phyloP scores from a whole-genome alignment of 2,888 invertebrate genomes.

The Napeogenes inachia region DNA sequence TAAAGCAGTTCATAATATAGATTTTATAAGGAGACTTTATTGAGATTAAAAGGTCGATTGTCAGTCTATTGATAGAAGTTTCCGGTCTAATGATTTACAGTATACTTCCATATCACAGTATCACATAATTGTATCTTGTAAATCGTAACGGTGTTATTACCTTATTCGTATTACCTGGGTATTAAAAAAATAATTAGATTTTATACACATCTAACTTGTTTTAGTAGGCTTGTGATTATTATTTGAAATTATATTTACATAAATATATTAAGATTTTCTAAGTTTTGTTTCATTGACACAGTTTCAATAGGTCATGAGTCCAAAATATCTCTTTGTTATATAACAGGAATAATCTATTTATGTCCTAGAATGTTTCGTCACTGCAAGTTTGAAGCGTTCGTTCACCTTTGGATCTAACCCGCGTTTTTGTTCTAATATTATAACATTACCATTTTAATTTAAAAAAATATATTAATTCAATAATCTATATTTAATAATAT shows the following conservation, averaged over 20 bases:
- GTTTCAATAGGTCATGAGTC: slow-evolving; percentile 3
- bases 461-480: neutral
- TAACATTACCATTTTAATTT: neutral
- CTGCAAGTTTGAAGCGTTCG: slow-evolving; percentile 48
- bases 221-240: neutral
- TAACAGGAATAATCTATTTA: slow-evolving; percentile 25
- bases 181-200: too few relatives aligned
- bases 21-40: neutral
- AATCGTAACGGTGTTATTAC: too few relatives aligned
- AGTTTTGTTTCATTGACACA: slow-evolving; percentile 1
- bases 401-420: slow-evolving; percentile 48
- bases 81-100: slow-evolving; percentile 9
- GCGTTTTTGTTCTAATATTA: slow-evolving; percentile 15
- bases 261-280: neutral
- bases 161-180: too few relatives aligned
- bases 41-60: neutral
- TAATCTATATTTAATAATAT: neutral
- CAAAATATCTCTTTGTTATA: slow-evolving; percentile 4
- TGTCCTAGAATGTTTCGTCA: slow-evolving; percentile 24
- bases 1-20: too few relatives aligned
- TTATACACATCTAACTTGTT: too few relatives aligned
- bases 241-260: neutral
- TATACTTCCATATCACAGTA: too few relatives aligned
- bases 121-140: too few relatives aligned
- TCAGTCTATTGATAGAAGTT: slow-evolving; percentile 10